A percentile compares a stretch with the other conserved stretches of the same genome.
phyloP scores from a whole-genome alignment of 64 coral and sea anemone species.

The Actinia equina region DNA sequence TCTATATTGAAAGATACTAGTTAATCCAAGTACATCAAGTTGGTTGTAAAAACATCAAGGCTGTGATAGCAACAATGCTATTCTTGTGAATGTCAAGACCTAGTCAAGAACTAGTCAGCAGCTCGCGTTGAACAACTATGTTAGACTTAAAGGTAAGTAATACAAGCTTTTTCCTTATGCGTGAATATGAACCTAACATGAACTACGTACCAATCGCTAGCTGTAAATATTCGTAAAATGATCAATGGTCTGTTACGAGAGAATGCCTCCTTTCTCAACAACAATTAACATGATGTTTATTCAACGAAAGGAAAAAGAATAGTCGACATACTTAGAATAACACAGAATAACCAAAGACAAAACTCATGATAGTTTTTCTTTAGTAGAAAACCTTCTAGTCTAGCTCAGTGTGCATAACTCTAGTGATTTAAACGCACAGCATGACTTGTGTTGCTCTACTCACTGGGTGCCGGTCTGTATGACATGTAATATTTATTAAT shows the following conservation, averaged over 20 bases:
- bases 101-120: not conserved
- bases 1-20: not conserved
- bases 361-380: not conserved
- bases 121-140: not conserved
- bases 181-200: not conserved
- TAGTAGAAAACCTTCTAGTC: not conserved
- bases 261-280: not conserved
- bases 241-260: not conserved
- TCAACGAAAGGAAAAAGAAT: not conserved
- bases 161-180: not conserved
- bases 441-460: not conserved
- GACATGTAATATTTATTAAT: not conserved
- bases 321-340: constrained; percentile 1
- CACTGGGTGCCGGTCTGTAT: too few relatives aligned
- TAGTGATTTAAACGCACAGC: not conserved
- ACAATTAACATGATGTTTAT: not conserved
- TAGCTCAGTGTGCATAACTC: not conserved
- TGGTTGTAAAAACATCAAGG: not conserved
- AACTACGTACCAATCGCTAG: not conserved
- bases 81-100: not conserved
- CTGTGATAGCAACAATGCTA: not conserved
- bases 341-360: not conserved
- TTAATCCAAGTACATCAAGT: not conserved
- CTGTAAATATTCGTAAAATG: not conserved
- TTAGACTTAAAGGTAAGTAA: not conserved